These are phyloP conservation scores for Thaleichthys pacificus DNA, from an alignment of 2,797 vertebrate genomes.

Conservation along the genomic window DNA sequence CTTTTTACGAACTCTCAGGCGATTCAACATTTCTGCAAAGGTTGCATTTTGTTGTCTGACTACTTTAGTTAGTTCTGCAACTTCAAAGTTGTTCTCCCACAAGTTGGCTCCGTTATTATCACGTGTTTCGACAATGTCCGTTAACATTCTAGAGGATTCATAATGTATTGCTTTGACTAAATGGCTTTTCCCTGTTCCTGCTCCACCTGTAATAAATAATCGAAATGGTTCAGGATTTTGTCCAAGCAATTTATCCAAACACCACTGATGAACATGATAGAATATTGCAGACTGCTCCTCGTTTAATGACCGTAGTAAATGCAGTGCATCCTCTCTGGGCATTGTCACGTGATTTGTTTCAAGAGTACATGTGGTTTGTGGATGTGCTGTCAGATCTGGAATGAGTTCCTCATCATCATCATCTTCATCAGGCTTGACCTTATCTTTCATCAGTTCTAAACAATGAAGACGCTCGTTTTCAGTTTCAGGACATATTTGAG, in stretches of 20 bases:
- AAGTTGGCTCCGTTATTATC: neutral
- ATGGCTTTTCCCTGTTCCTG: constrained; percentile 15
- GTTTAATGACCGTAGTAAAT: constrained; percentile 5
- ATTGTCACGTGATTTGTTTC: neutral
- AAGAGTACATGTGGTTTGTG: neutral
- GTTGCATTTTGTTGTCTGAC: too few relatives aligned
- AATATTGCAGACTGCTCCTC: constrained; percentile 9
- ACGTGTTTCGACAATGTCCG: neutral
- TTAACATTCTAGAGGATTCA: constrained; percentile 15
- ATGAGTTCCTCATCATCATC: neutral
- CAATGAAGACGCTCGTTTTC: constrained; percentile 7
- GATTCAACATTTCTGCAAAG: neutral
- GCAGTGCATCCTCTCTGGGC: constrained; percentile 1
- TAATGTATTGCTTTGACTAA: constrained; percentile 34
- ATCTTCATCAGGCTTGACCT: neutral
- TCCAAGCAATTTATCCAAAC: constrained; percentile 12
- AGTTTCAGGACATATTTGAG: constrained; percentile 19
- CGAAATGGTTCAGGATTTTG: neutral
- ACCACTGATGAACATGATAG: constrained; percentile 18
- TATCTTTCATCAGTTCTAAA: neutral
- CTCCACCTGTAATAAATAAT: constrained; percentile 1
- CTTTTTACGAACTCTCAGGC: neutral
- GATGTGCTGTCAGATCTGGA: neutral
- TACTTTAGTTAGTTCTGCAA: too few relatives aligned
- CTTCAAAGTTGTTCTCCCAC: too few relatives aligned